Base-by-base conservation (phyloP, 1,140 invertebrate species). In the Ostrea edulis region DNA sequence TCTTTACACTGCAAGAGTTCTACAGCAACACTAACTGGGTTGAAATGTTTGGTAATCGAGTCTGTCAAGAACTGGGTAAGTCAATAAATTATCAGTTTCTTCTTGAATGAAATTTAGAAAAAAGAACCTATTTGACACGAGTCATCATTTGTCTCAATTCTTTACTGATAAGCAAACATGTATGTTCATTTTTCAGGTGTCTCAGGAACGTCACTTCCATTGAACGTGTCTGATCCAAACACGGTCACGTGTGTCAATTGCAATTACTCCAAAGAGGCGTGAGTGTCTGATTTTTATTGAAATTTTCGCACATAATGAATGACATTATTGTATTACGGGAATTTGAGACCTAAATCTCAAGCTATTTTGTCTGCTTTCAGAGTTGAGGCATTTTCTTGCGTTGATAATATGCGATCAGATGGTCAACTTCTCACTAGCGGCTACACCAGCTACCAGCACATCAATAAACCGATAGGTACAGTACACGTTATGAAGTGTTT, bases 1-100 rank as follows among this genome's bases (percentile, higher is more conserved):
- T 85, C 22, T 85, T 58, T 65, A 85, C 54, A 62, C 17, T 85
- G 8, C 83, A 85, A 65, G 29, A 58, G 83, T 85, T 85, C 17
- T 85, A 85, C 54, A 85, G 83, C 53, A 85, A 85, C 54, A 85
- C 83, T 35, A 85, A 85, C 55, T 85, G 83, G 83, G 83, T 85
- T 11, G 55, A 62, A 90, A 58, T 85, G 55, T 85, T 58, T 62
- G 83, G 83, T 20, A 9, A 85, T 35, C 51, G 51, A n/a, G 53
- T 62, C 5, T 58, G 54, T 29, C n/a, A 35, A 7, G 83, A 85
- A 29, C 17, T 85, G 58, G 83, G 83, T 85, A 55, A 58, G 54
- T 25, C 14, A n/a, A 35, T 5, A 62, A 81, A 35, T 3, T 3
- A 71, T 71, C 9, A 71, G 29, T 35, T 25, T 71, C 1, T 71